Evolutionary conservation across 2,888 invertebrate genomes (phyloP).

Genomic region (Tenodera sinensis): DNA sequence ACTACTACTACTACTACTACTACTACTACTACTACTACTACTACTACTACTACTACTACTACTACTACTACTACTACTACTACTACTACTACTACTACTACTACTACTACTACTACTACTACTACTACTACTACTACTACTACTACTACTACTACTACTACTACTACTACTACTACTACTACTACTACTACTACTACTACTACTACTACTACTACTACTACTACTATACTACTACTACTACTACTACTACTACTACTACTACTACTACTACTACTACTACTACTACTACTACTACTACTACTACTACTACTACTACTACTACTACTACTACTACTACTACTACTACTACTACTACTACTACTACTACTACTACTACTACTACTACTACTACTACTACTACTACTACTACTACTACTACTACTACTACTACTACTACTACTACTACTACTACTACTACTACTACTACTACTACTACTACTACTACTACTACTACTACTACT

Average conservation of each 20-base stretch:
- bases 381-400: not conserved
- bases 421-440: not conserved
- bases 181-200: not conserved
- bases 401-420: not conserved
- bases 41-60: not conserved
- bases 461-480: not conserved
- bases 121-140: not conserved
- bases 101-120: not conserved
- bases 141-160: not conserved
- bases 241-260: not conserved
- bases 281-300: not conserved
- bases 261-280: not conserved
- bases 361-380: not conserved
- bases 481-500: not conserved
- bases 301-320: not conserved
- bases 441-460: not conserved
- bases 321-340: not conserved
- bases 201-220: not conserved
- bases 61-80: not conserved
- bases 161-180: not conserved
- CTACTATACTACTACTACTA: not conserved
- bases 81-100: not conserved
- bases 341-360: not conserved
- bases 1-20: not conserved
- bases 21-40: not conserved